phyloP scores from a whole-genome alignment of 1,140 invertebrate genomes.

The Bombus balteatus region DNA sequence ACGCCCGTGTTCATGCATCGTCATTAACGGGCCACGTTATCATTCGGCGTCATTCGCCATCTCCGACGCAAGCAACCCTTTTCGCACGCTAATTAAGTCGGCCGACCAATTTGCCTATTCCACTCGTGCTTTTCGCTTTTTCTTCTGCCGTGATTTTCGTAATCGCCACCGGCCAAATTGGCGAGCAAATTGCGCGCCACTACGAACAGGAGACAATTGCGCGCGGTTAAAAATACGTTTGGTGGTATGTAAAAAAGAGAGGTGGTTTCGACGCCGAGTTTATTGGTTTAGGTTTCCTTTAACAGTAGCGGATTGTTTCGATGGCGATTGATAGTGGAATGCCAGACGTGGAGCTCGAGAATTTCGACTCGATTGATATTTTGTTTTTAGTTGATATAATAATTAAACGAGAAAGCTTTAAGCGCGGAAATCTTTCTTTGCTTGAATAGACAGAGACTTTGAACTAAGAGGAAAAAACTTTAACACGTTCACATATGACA shows the following conservation, averaged over 20 bases:
- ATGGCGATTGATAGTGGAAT: neutral
- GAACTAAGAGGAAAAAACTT: neutral
- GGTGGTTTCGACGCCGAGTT: neutral
- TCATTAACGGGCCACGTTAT: too few species aligned
- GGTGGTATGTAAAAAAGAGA: neutral
- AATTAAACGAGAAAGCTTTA: neutral
- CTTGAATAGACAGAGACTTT: too few species aligned
- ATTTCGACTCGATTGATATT: neutral
- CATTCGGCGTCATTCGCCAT: neutral
- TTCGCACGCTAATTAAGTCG: neutral
- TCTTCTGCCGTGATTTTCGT: slow-evolving; percentile 3
- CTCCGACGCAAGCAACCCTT: neutral
- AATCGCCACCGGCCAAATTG: slow-evolving; percentile 14
- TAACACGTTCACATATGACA: neutral
- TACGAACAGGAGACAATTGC: neutral
- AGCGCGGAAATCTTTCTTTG: neutral
- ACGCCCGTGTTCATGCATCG: too few species aligned
- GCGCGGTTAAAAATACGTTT: slow-evolving; percentile 2
- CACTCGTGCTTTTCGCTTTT: neutral
- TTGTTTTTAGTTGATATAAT: neutral
- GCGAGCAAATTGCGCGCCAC: slow-evolving; percentile 1
- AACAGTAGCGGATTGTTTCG: neutral
- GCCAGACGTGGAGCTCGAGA: neutral
- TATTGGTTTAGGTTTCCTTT: neutral
- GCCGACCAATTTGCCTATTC: neutral